Percentiles rank a stretch among this genome's conserved stretches.
phyloP scores from a whole-genome alignment of 2,888 invertebrate genomes.

The Dyspetes luteomarginatus region DNA sequence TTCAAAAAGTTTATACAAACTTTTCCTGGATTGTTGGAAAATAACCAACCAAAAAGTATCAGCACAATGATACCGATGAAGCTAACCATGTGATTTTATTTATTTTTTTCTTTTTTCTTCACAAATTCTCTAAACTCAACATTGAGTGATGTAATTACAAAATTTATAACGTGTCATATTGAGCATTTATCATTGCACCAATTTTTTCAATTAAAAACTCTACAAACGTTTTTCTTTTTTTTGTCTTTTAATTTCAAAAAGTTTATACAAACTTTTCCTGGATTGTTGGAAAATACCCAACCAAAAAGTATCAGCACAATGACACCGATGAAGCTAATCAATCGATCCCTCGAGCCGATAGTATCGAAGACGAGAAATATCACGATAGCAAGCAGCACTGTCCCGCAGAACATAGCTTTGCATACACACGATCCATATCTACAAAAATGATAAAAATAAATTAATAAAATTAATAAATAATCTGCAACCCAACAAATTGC shows the following conservation, averaged over 20 bases:
- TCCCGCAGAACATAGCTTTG: slow-evolving; percentile 78
- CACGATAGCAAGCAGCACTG: slow-evolving; percentile 84
- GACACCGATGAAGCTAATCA: slow-evolving; percentile 89
- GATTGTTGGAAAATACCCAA: slow-evolving; percentile 87
- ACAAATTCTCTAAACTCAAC: too few species aligned
- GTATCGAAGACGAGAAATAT: slow-evolving; percentile 89
- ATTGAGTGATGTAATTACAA: too few species aligned
- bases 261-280: slow-evolving; percentile 83
- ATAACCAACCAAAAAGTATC: slow-evolving; percentile 86
- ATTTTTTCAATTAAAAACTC: too few species aligned
- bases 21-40: not conserved
- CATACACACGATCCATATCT: slow-evolving; percentile 84
- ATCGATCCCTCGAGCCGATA: slow-evolving; percentile 84
- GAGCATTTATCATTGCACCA: too few species aligned
- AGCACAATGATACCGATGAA: slow-evolving; percentile 88
- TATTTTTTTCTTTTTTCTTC: too few species aligned
- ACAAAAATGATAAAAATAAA: slow-evolving; percentile 70
- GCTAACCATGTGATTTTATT: too few species aligned
- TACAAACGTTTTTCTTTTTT: not conserved
- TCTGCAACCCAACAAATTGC: not conserved
- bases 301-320: slow-evolving; percentile 86
- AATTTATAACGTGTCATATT: too few species aligned
- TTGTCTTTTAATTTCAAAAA: not conserved
- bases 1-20: not conserved
- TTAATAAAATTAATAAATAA: not conserved